Percentiles rank a stretch among this genome's conserved stretches.
phyloP scores from a whole-genome alignment of 2,888 invertebrate genomes.

The Meta bourneti region DNA sequence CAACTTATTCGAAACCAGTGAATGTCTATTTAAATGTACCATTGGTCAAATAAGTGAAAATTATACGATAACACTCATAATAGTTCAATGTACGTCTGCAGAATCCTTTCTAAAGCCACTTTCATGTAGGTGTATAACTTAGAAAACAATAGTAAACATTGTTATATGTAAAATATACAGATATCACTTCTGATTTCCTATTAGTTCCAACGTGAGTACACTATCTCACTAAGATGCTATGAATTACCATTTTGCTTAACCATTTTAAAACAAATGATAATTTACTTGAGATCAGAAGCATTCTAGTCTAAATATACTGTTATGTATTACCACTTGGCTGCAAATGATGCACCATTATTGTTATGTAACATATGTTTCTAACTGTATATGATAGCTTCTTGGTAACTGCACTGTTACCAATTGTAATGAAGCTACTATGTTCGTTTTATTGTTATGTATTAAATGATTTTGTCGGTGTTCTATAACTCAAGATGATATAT shows the following conservation, averaged over 20 bases:
- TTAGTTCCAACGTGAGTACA: background rate
- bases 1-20: background rate
- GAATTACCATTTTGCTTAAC: background rate
- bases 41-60: background rate
- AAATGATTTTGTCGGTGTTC: conserved; percentile 13
- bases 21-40: background rate
- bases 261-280: background rate
- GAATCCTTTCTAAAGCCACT: background rate
- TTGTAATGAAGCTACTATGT: conserved; percentile 9
- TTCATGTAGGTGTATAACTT: background rate
- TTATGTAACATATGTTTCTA: conserved; percentile 37
- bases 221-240: background rate
- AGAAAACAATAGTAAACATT: background rate
- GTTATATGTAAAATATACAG: background rate
- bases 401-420: conserved; percentile 8
- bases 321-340: conserved; percentile 28
- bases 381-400: conserved; percentile 36
- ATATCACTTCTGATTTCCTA: background rate
- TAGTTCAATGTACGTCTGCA: background rate
- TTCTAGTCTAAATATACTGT: conserved; percentile 54
- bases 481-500: conserved; percentile 19
- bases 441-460: conserved; percentile 27
- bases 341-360: conserved; percentile 40
- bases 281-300: background rate
- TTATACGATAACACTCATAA: background rate